Evolutionary conservation across 2,113 vertebrate species (phyloP), one percentile per base, ranked within the genome.

Genomic region (Saccopteryx leptura): DNA sequence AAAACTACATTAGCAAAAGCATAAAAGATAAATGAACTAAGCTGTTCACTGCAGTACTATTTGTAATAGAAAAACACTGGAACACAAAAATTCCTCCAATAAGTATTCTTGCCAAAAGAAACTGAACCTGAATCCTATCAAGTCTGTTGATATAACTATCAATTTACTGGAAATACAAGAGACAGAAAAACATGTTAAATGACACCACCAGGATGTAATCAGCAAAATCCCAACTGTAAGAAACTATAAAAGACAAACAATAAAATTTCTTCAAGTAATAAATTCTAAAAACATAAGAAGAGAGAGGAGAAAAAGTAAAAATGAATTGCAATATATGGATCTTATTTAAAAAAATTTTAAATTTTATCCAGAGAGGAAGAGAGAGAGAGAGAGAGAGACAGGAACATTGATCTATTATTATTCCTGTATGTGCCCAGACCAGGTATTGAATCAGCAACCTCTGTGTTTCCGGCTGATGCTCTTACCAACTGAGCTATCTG

Each of bases 121-220:
- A 91, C 23, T 54, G 5, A 94, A 86, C 10, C 31, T 75, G 79
- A 89, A 91, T 83, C 60, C 96, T 66, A 95, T 69, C 60, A 61
- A 60, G 26, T 95, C 21, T 79, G 72, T 68, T 65, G 58, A 68
- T 91, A 54, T 56, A 86, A 86, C 60, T 86, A 91, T 28, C 46
- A 93, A 66, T 91, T 86, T 88, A 48, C 56, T 91, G 26, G 15
- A 96, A 96, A 93, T 90, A 69, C 15, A 94, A 94, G 79, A 89
- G 12, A 87, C 4, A 97, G 76, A 88, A 78, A 93, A 83, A 68
- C 15, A 58, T 50, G 63, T 69, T 91, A 78, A 85, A 48, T 86
- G 81, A 86, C 63, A 91, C 52, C 28, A n/a, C 21, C 18, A 93
- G 33, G 66, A 85, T 81, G 13, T 21, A 76, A 84, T 72, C 28